Evolutionary conservation across 2,888 invertebrate species (phyloP).

Genomic region (Laspeyria flexula): DNA sequence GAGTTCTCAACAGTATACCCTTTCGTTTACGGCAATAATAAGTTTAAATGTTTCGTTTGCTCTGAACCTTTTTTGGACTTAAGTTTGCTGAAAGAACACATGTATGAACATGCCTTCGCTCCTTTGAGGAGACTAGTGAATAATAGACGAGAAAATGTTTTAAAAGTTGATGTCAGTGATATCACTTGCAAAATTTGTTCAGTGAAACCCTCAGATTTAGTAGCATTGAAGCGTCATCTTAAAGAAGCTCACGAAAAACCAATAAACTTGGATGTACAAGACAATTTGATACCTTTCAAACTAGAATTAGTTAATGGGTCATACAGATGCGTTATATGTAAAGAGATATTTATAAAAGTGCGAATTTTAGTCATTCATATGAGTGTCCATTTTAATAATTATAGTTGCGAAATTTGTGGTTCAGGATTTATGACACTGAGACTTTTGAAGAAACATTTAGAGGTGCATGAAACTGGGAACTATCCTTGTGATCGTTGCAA

Average conservation of each 20-base stretch:
- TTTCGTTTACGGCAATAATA: slow-evolving; percentile 77
- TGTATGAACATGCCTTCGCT: slow-evolving; percentile 70
- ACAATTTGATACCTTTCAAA: slow-evolving; percentile 79
- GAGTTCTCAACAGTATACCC: slow-evolving; percentile 79
- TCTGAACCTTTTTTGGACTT: slow-evolving; percentile 74
- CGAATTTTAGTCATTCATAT: slow-evolving; percentile 78
- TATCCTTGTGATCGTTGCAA: slow-evolving; percentile 75
- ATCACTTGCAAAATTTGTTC: slow-evolving; percentile 71
- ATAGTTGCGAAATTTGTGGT: slow-evolving; percentile 80
- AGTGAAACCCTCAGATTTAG: slow-evolving; percentile 52
- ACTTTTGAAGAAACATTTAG: slow-evolving; percentile 76
- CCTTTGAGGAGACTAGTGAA: slow-evolving; percentile 72
- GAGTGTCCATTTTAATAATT: slow-evolving; percentile 81
- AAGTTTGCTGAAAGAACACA: slow-evolving; percentile 64
- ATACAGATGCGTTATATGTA: slow-evolving; percentile 74
- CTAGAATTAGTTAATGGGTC: slow-evolving; percentile 60
- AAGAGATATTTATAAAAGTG: slow-evolving; percentile 73
- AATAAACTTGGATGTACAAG: slow-evolving; percentile 71
- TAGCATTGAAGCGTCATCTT: slow-evolving; percentile 68
- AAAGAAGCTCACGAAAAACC: slow-evolving; percentile 67
- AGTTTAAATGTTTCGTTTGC: slow-evolving; percentile 79
- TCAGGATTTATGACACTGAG: slow-evolving; percentile 79
- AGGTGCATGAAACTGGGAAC: slow-evolving; percentile 77
- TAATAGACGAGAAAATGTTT: slow-evolving; percentile 71
- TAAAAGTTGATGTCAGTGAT: slow-evolving; percentile 76